Percentiles rank a stretch among this genome's conserved stretches.
phyloP scores from a whole-genome alignment of 2,113 vertebrate species.

The Tupaia tana region DNA sequence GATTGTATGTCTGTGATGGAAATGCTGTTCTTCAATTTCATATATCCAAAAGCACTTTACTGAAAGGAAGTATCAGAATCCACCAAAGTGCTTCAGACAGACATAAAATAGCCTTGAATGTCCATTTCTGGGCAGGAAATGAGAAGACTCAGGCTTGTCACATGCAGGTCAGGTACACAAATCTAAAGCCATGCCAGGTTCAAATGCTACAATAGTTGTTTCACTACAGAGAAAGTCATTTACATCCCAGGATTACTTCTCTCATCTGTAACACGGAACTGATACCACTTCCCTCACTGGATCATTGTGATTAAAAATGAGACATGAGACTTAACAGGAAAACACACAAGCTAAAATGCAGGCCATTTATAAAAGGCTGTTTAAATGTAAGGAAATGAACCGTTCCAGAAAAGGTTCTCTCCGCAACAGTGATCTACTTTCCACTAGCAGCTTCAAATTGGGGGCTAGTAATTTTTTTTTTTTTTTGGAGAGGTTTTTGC shows the following conservation, averaged over 20 bases:
- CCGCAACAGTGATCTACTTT: background rate
- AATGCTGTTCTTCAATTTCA: background rate
- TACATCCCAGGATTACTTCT: background rate
- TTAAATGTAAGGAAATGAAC: background rate
- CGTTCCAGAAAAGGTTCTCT: background rate
- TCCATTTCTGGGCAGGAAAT: background rate
- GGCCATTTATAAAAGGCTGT: background rate
- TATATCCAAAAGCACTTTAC: background rate
- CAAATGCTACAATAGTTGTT: background rate
- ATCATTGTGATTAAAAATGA: background rate
- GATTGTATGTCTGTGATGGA: background rate
- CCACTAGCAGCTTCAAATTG: background rate
- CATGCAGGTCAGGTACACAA: background rate
- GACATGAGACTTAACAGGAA: background rate
- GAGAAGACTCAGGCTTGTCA: background rate
- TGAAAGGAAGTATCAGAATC: background rate
- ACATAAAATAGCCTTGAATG: background rate
- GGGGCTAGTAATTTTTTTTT: background rate
- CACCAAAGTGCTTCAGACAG: background rate
- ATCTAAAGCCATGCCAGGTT: background rate
- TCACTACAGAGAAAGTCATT: background rate
- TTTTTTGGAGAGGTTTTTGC: no score
- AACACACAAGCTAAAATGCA: background rate
- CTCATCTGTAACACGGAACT: background rate
- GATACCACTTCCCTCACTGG: background rate